Evolutionary conservation across 2,888 invertebrate genomes (phyloP), one percentile per base, ranked within the genome.

Genomic region (Palloptera scutellata): DNA sequence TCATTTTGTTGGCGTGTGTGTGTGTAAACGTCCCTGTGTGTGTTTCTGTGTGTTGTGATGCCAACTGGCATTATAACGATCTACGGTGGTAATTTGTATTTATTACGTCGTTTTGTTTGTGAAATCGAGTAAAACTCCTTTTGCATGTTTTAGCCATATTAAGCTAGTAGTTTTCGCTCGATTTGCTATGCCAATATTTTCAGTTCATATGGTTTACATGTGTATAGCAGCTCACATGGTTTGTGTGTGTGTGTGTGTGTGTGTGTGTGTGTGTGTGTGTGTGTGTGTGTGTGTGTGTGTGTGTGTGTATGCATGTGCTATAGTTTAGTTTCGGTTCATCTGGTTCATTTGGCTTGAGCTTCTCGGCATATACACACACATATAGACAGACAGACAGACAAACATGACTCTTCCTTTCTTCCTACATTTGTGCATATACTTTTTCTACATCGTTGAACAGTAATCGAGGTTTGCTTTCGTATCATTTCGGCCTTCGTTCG

Each of bases 41-140:
- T 61, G 59, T 58, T 45, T 62, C 61, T 58, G 52, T 55, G 53
- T 67, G 13, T 30, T 30, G 30, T 30, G 30, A 30, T 30, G 30
- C 19, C 45, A 61, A n/a, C 61, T 12, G 10, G 30, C 17, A 10
- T 48, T 60, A 30, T n/a, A n/a, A 13, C 60, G 48, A 20, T n/a
- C 10, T 20, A 13, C 43, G 59, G 13, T 73, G 70, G 70, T 77
- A 77, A 79, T 81, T 81, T 82, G 77, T 81, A 82, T 81, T 79
- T 79, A 81, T 79, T 79, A 77, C 78, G 77, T 78, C 80, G 78
- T 81, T 81, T 79, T 78, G 77, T 79, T 67, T 78, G 79, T 76
- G 76, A 77, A 78, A 81, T 77, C 77, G 77, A 74, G 75, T 72
- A 76, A 77, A 77, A 79, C 77, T 77, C 79, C 78, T 75, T 78